Evolutionary conservation across 2,113 vertebrate genomes (phyloP), one percentile per base, ranked within the genome.

Genomic region (Anser cygnoides): DNA sequence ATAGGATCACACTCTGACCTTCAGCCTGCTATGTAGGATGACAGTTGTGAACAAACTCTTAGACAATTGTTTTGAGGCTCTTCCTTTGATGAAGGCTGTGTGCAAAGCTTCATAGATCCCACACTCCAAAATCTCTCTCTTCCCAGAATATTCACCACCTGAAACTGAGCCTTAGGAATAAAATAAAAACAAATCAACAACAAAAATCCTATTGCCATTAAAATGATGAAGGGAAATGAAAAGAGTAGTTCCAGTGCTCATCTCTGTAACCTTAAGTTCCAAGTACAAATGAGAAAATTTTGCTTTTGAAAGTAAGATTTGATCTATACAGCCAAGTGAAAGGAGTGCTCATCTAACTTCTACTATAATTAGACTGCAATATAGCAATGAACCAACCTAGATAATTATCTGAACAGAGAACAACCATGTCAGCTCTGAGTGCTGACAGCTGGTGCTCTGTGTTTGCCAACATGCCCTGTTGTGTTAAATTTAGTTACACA

Each of bases 401-500:
- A 46, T 93, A 92, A 97, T 95, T 94, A 96, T 81, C 41, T 63
- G 86, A 96, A 93, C 37, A 89, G 85, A 81, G 63, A 90, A 44
- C 44, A 92, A 83, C 50, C n/a, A 9, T 77, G 79, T 90, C 68
- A 88, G 55, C 28, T 93, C 50, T 81, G 63, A 84, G 68, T 62
- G 55, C 68, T 78, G 83, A 93, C 94, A 97, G 89, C 91, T 95
- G 83, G 92, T 96, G 52, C 58, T 73, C 85, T 66, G 46, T 84
- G 63, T 93, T 94, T 96, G 80, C 92, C 91, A 95, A 44, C 79
- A 66, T 71, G 43, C 63, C 52, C 79, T 89, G 79, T 85, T 92
- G 63, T 86, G 83, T 80, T 88, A 91, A 79, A 85, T 93, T 70
- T 76, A 94, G 50, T 93, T 92, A 77, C 0, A 0, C 33, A 81